Evolutionary conservation across 1,140 invertebrate genomes (phyloP).

Genomic region (Acromyrmex charruanus): DNA sequence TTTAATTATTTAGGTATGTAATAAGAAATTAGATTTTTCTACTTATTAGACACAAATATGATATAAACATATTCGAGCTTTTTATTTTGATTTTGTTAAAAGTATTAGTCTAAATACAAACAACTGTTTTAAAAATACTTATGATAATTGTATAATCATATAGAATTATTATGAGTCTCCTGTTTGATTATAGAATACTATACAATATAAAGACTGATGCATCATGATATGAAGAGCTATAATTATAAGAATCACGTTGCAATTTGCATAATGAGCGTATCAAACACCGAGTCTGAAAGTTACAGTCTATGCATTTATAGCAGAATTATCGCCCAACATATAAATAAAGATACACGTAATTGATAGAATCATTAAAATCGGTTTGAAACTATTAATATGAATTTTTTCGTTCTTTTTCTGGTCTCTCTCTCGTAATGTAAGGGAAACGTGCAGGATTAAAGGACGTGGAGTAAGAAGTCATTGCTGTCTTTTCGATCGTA

Average conservation of each 20-base stretch:
- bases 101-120: neutral
- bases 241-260: conserved; percentile 17
- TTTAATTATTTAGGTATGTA: neutral
- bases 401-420: neutral
- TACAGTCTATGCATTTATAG: neutral
- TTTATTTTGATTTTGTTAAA: neutral
- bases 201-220: neutral
- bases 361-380: conserved; percentile 11
- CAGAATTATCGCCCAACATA: neutral
- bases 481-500: conserved; percentile 2
- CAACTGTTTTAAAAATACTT: neutral
- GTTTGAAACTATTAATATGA: neutral
- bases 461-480: neutral
- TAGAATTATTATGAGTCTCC: conserved; percentile 2
- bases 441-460: neutral
- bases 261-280: conserved; percentile 11
- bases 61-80: neutral
- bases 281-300: neutral
- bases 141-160: neutral
- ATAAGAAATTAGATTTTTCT: neutral
- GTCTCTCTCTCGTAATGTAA: neutral
- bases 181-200: conserved; percentile 3
- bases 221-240: conserved; percentile 2
- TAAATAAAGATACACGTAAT: conserved; percentile 4
- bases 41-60: neutral